These are phyloP conservation scores for Sinocyclocheilus anophthalmus DNA, from an alignment of 2,113 vertebrate species.

Conservation along the genomic window DNA sequence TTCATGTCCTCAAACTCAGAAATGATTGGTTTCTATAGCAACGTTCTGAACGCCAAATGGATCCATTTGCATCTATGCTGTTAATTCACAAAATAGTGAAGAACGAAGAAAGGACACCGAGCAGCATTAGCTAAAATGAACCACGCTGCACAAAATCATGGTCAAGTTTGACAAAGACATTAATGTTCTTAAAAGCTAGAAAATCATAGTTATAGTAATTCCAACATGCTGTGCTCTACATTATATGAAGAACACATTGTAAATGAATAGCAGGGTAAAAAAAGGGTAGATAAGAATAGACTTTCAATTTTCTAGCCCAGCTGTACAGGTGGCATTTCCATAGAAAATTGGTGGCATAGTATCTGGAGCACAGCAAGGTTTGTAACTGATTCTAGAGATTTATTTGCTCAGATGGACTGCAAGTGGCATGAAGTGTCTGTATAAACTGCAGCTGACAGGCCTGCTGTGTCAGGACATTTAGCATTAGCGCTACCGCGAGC, in stretches of 20 bases:
- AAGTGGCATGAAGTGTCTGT: conserved; percentile 68
- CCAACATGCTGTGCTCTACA: background rate
- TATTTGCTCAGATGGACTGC: conserved; percentile 69
- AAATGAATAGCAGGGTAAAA: background rate
- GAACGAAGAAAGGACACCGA: background rate
- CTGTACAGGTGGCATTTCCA: background rate
- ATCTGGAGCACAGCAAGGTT: background rate
- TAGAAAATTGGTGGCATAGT: background rate
- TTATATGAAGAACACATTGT: background rate
- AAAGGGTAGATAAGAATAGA: background rate
- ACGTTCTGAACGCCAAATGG: background rate
- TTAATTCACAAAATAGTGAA: background rate
- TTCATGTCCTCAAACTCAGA: background rate
- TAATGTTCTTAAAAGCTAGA: background rate
- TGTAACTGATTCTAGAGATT: conserved; percentile 42
- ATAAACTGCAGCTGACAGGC: conserved; percentile 69
- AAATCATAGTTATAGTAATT: background rate
- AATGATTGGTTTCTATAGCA: background rate
- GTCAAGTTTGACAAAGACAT: background rate
- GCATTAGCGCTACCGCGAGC: conserved; percentile 68
- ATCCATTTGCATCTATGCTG: background rate
- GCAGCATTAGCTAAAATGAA: background rate
- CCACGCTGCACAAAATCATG: background rate
- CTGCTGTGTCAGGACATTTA: conserved; percentile 67
- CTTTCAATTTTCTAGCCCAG: background rate